phyloP scores from a whole-genome alignment of 2,113 vertebrate species.

The Brachyistius frenatus region DNA sequence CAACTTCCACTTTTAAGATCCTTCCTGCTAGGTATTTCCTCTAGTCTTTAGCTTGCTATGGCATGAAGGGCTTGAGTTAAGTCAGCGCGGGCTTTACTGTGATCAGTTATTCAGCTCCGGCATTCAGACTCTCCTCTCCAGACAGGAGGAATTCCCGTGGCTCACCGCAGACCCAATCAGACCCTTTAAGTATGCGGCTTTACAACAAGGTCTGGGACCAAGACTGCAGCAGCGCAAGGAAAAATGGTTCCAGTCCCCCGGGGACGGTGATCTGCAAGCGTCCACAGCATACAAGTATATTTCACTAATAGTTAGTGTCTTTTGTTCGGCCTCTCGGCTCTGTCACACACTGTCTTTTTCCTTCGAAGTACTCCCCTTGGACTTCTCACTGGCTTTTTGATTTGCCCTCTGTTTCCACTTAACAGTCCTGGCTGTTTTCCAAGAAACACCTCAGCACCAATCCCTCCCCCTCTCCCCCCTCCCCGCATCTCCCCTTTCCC shows the following conservation, averaged over 20 bases:
- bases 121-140: conserved; percentile 49
- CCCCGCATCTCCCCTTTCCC: not conserved
- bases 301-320: conserved; percentile 61
- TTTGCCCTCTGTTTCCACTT: conserved; percentile 83
- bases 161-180: conserved; percentile 58
- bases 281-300: conserved; percentile 37
- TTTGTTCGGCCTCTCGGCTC: conserved; percentile 48
- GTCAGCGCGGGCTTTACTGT: conserved; percentile 41
- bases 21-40: conserved; percentile 47
- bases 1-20: conserved; percentile 36
- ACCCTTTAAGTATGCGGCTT: conserved; percentile 40
- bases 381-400: conserved; percentile 68
- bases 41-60: conserved; percentile 24
- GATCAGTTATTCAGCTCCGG: conserved; percentile 69
- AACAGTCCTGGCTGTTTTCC: conserved; percentile 73
- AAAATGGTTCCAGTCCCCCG: conserved; percentile 34
- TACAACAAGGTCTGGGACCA: conserved; percentile 30
- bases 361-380: conserved; percentile 55
- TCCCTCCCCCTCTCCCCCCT: too few relatives aligned
- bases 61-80: conserved; percentile 39
- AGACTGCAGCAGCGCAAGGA: conserved; percentile 3
- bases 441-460: conserved; percentile 74
- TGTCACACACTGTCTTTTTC: conserved; percentile 48
- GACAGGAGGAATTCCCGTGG: conserved; percentile 62
- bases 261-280: conserved; percentile 50